Evolutionary conservation across 2,888 invertebrate species (phyloP).

Genomic region (Clivina fossor): DNA sequence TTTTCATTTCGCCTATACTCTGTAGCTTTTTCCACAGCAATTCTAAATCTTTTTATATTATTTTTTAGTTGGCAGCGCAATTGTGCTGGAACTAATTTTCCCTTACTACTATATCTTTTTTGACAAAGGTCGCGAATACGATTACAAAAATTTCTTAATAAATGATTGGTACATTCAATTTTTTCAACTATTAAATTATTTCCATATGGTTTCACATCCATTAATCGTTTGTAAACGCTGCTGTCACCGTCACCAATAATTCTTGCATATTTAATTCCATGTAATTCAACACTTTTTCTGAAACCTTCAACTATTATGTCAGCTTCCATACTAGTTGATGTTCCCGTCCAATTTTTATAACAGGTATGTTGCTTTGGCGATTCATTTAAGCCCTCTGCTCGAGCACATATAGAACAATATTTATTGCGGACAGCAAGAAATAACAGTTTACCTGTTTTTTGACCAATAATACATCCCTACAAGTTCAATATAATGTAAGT

Average conservation of each 20-base stretch:
- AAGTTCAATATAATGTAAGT: too few species aligned
- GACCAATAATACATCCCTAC: too few species aligned
- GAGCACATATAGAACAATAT: slow-evolving; percentile 8
- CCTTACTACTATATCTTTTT: slow-evolving; percentile 3
- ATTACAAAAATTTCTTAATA: slow-evolving; percentile 1
- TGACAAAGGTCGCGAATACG: background rate
- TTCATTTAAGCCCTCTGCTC: background rate
- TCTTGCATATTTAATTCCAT: slow-evolving; percentile 1
- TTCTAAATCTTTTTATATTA: too few species aligned
- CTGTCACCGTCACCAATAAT: slow-evolving; percentile 13
- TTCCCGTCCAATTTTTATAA: slow-evolving; percentile 10
- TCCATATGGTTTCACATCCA: background rate
- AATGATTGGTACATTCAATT: background rate
- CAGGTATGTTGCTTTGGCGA: background rate
- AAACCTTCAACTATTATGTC: slow-evolving; percentile 14
- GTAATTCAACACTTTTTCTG: background rate
- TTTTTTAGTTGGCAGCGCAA: background rate
- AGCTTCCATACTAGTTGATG: slow-evolving; percentile 15
- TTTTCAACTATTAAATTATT: background rate
- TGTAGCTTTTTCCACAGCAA: too few species aligned
- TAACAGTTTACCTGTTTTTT: too few species aligned
- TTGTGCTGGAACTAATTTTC: background rate
- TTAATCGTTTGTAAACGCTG: background rate
- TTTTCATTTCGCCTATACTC: background rate
- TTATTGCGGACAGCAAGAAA: too few species aligned